Conservation (phyloP, 2,888 invertebrate species). For the Ferrisia virgata region DNA sequence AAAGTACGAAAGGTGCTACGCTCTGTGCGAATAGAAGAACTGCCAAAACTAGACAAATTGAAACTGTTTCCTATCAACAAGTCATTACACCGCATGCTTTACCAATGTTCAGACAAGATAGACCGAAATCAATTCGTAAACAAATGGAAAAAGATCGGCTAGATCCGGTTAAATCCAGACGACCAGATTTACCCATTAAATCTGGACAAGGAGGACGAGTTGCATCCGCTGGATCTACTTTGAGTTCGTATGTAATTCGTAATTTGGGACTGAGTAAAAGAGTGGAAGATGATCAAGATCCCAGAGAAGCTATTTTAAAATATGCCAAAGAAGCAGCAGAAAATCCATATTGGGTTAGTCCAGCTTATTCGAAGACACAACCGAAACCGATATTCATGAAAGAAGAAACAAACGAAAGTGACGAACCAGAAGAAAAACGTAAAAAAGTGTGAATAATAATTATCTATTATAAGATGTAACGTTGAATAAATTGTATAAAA, state of each 20-base stretch:
- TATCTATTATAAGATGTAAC: not conserved
- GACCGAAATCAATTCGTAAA: conserved; percentile 82
- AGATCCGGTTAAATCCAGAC: conserved; percentile 76
- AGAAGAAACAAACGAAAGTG: conserved; percentile 53
- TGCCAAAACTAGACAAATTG: conserved; percentile 75
- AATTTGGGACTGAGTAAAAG: conserved; percentile 90
- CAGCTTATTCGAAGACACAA: conserved; percentile 85
- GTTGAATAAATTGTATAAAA: not conserved
- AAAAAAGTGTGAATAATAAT: not conserved
- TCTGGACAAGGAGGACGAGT: conserved; percentile 84
- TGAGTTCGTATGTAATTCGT: conserved; percentile 93
- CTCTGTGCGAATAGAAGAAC: conserved; percentile 80
- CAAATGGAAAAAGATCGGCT: conserved; percentile 87
- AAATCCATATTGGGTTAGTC: conserved; percentile 95
- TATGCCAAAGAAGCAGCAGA: conserved; percentile 93
- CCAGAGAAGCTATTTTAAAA: conserved; percentile 89
- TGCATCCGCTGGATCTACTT: conserved; percentile 89
- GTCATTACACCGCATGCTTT: conserved; percentile 95
- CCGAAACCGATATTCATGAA: conserved; percentile 71
- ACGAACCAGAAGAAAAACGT: conserved; percentile 49
- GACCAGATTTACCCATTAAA: conserved; percentile 83
- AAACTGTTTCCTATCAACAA: conserved; percentile 84
- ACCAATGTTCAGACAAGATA: conserved; percentile 89
- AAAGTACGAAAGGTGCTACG: conserved; percentile 85
- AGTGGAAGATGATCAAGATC: conserved; percentile 86